phyloP scores from a whole-genome alignment of 1,140 invertebrate genomes.

The Spodoptera frugiperda region DNA sequence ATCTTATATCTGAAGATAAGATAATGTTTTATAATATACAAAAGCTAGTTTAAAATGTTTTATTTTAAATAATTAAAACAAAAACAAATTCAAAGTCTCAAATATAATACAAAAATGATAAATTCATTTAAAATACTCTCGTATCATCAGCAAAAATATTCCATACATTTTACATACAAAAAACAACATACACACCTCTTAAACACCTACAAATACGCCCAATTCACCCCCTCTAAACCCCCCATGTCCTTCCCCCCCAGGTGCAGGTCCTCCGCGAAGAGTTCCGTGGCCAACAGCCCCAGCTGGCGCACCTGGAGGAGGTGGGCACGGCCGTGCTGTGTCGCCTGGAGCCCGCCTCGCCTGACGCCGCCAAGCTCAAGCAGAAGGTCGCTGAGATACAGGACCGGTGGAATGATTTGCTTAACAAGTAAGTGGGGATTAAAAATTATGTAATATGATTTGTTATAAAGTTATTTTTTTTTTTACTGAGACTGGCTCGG shows the following conservation, averaged over 20 bases:
- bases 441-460: too few relatives aligned
- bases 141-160: too few relatives aligned
- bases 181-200: too few relatives aligned
- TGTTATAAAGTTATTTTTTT: too few relatives aligned
- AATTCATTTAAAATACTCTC: too few relatives aligned
- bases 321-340: constrained; percentile 92
- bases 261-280: constrained; percentile 97
- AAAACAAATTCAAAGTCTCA: background rate
- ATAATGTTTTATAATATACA: background rate
- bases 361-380: constrained; percentile 91
- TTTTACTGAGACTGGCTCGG: too few relatives aligned
- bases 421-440: constrained; percentile 84
- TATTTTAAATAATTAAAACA: too few relatives aligned
- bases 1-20: too few relatives aligned
- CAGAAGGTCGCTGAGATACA: constrained; percentile 89
- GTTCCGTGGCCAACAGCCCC: constrained; percentile 95
- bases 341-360: constrained; percentile 89
- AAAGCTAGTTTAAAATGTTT: background rate
- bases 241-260: constrained; percentile 56
- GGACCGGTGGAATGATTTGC: constrained; percentile 93
- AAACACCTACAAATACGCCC: background rate
- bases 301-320: constrained; percentile 94
- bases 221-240: background rate
- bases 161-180: too few relatives aligned
- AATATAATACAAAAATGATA: constrained; percentile 25